These are phyloP conservation scores for Hypercompe scribonia DNA, from an alignment of 2,888 invertebrate genomes.

Conservation along the genomic window DNA sequence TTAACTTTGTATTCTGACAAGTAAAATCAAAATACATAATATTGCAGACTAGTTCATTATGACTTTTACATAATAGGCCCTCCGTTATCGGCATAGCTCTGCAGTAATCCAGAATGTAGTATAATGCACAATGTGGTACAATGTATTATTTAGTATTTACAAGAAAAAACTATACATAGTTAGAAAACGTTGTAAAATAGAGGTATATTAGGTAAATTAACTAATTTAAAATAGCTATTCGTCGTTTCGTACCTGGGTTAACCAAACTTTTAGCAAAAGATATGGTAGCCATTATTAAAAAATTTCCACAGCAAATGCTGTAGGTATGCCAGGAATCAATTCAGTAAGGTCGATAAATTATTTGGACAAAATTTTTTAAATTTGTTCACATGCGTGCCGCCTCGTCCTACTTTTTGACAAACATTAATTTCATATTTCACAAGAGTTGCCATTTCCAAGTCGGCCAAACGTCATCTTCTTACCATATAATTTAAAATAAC, in stretches of 20 bases:
- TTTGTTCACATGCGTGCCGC: slow-evolving; percentile 22
- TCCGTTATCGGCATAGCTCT: slow-evolving; percentile 32
- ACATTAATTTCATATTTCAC: not conserved
- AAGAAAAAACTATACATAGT: not conserved
- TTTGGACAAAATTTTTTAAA: slow-evolving; percentile 6
- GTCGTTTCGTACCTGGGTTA: slow-evolving; percentile 76
- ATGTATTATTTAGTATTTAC: not conserved
- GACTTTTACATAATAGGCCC: slow-evolving; percentile 67
- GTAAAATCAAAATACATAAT: not conserved
- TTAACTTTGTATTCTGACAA: not conserved
- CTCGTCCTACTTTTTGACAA: slow-evolving; percentile 8
- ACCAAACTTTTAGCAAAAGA: slow-evolving; percentile 83
- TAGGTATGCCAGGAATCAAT: slow-evolving; percentile 20
- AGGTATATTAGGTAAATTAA: not conserved
- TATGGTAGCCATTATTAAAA: slow-evolving; percentile 75
- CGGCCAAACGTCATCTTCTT: not conserved
- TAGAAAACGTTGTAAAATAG: not conserved
- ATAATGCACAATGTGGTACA: not conserved
- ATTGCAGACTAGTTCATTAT: not conserved
- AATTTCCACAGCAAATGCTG: slow-evolving; percentile 55
- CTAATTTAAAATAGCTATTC: not conserved
- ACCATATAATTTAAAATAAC: too few species aligned
- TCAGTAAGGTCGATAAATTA: slow-evolving; percentile 11
- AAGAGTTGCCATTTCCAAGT: not conserved
- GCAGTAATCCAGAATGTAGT: not conserved